Evolutionary conservation across 1,140 invertebrate genomes (phyloP).

Genomic region (Aphaenogaster rudis): DNA sequence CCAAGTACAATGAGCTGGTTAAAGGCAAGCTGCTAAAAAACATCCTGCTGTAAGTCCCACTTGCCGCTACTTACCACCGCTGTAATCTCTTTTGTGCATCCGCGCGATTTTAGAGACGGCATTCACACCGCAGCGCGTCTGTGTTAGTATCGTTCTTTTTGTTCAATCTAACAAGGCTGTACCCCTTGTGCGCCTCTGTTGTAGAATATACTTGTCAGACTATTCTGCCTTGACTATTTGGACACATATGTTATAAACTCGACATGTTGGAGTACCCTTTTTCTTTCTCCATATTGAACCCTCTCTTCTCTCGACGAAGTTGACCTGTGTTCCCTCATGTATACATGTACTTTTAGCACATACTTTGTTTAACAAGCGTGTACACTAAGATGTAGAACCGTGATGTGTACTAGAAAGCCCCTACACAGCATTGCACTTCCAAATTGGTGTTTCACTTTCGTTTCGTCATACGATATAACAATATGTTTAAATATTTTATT

Average conservation of each 20-base stretch:
- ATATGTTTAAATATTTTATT: slow-evolving; percentile 72
- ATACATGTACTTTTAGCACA: slow-evolving; percentile 24
- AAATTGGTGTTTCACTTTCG: slow-evolving; percentile 63
- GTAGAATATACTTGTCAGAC: slow-evolving; percentile 10
- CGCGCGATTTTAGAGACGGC: not conserved
- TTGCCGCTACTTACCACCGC: not conserved
- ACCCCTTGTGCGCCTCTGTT: slow-evolving; percentile 13
- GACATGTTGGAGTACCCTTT: not conserved
- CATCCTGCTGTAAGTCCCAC: slow-evolving; percentile 87
- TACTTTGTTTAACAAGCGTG: slow-evolving; percentile 39
- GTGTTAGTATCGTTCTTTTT: slow-evolving; percentile 34
- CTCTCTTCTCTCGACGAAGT: not conserved
- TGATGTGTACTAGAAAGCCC: not conserved
- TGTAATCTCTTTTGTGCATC: slow-evolving; percentile 32
- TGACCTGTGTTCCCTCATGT: slow-evolving; percentile 33
- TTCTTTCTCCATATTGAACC: slow-evolving; percentile 16
- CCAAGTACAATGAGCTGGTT: slow-evolving; percentile 86
- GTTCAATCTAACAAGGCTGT: slow-evolving; percentile 38
- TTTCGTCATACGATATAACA: slow-evolving; percentile 58
- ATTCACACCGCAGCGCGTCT: slow-evolving; percentile 2
- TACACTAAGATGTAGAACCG: not conserved
- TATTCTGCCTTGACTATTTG: slow-evolving; percentile 6
- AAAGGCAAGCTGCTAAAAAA: slow-evolving; percentile 86
- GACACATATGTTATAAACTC: slow-evolving; percentile 10
- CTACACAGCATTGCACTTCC: slow-evolving; percentile 17